A percentile compares a stretch with the other conserved stretches of the same genome.
Evolutionary conservation across 2,797 vertebrate genomes (phyloP).

Genomic region (Mormyrops boulengeri): DNA sequence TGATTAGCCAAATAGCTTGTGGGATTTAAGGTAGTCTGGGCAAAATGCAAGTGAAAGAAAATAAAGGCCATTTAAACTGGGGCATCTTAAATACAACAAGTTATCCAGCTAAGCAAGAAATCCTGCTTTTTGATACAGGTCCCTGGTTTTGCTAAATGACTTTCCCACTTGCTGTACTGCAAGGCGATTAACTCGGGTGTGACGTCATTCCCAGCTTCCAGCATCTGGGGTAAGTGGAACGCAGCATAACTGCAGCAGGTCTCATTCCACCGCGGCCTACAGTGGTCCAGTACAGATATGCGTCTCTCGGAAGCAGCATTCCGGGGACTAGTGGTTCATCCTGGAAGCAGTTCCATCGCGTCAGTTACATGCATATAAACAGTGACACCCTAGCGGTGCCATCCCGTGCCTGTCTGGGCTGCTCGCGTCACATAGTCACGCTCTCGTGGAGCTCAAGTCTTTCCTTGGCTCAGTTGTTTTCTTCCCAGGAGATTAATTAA

Average conservation of each 20-base stretch:
- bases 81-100: background rate
- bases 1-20: background rate
- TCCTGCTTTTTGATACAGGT: background rate
- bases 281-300: background rate
- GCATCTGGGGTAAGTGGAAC: background rate
- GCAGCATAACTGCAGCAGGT: background rate
- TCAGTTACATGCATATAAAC: background rate
- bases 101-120: background rate
- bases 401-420: background rate
- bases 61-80: background rate
- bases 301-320: background rate
- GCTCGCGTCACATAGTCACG: background rate
- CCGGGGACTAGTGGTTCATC: background rate
- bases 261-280: slow-evolving; percentile 14
- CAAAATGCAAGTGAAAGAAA: background rate
- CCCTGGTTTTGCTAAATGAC: background rate
- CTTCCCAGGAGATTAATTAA: slow-evolving; percentile 66
- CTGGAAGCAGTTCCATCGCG: background rate
- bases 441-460: slow-evolving; percentile 44
- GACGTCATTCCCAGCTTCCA: background rate
- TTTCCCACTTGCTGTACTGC: background rate
- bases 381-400: background rate
- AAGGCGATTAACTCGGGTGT: background rate
- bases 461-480: slow-evolving; percentile 41
- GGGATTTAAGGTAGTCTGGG: background rate